phyloP scores from a whole-genome alignment of 2,888 invertebrate species.

The Meiosimyza decipiens region DNA sequence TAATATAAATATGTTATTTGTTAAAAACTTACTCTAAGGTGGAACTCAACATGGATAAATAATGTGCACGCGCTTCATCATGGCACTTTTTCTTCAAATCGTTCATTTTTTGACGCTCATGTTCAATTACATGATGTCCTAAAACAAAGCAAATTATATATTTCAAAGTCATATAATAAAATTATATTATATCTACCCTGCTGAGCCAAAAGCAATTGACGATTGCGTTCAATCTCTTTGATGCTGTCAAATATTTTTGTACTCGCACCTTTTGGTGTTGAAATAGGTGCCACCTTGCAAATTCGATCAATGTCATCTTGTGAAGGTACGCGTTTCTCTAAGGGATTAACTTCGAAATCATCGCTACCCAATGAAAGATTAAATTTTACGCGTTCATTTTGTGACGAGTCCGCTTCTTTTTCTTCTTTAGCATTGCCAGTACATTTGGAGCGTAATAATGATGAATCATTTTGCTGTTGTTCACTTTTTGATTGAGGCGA shows the following conservation, averaged over 20 bases:
- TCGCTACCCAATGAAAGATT: constrained; percentile 66
- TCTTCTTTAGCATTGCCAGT: constrained; percentile 30
- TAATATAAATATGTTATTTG: neutral
- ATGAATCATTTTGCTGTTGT: constrained; percentile 44
- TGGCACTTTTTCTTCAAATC: constrained; percentile 88
- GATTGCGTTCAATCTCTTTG: constrained; percentile 88
- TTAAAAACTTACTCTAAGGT: constrained; percentile 50
- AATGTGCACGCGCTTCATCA: constrained; percentile 88
- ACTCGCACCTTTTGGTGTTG: constrained; percentile 76
- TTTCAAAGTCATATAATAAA: neutral
- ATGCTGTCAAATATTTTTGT: constrained; percentile 86
- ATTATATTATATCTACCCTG: constrained; percentile 75
- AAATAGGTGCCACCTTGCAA: constrained; percentile 87
- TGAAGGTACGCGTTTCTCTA: constrained; percentile 73
- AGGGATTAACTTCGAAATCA: constrained; percentile 65
- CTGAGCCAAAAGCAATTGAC: constrained; percentile 86
- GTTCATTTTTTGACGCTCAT: constrained; percentile 87
- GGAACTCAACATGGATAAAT: constrained; percentile 75
- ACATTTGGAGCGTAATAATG: neutral
- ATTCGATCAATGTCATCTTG: constrained; percentile 89
- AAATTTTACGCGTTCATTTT: constrained; percentile 58
- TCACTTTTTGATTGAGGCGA: neutral
- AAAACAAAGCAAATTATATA: neutral
- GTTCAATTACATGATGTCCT: constrained; percentile 93
- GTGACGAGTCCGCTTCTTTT: constrained; percentile 23